Percentiles rank a stretch among this genome's conserved stretches.
These are phyloP conservation scores for Euleptes europaea DNA, from an alignment of 2,113 vertebrate genomes.

Conservation along the genomic window DNA sequence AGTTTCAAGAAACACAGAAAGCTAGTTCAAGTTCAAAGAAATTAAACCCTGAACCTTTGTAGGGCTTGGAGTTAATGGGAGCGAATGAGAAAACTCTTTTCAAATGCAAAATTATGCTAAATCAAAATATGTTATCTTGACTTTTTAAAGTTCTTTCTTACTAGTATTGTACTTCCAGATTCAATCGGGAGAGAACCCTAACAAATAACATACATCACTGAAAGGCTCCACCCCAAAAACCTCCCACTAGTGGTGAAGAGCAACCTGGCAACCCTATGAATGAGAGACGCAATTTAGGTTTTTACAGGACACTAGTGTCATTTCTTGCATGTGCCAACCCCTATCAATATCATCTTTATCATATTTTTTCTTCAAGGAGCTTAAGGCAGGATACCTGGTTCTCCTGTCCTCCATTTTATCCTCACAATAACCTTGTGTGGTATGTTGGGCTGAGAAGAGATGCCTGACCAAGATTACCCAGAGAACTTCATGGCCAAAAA, in stretches of 20 bases:
- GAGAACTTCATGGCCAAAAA: too few species aligned
- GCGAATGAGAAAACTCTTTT: slow-evolving; percentile 10
- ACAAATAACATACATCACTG: not conserved
- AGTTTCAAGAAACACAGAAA: slow-evolving; percentile 30
- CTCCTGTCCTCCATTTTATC: too few species aligned
- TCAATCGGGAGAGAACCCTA: slow-evolving; percentile 8
- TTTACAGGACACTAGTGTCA: not conserved
- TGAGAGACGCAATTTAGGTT: not conserved
- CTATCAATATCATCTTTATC: not conserved
- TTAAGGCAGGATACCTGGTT: too few species aligned
- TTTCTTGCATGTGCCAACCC: slow-evolving; percentile 4
- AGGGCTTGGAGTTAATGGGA: slow-evolving; percentile 33
- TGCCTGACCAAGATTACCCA: too few species aligned
- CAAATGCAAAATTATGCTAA: slow-evolving; percentile 28
- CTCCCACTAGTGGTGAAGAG: too few species aligned
- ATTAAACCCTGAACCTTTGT: slow-evolving; percentile 45
- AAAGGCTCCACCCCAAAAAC: too few species aligned
- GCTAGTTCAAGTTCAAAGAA: slow-evolving; percentile 47
- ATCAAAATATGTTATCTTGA: not conserved
- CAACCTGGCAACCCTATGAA: too few species aligned
- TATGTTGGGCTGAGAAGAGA: too few species aligned
- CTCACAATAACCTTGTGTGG: too few species aligned
- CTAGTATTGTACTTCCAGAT: not conserved
- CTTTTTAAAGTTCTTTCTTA: slow-evolving; percentile 7
- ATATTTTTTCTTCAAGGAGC: too few species aligned